Base-by-base conservation (phyloP, 2,797 vertebrate species). In the Eupleurogrammus muticus region DNA sequence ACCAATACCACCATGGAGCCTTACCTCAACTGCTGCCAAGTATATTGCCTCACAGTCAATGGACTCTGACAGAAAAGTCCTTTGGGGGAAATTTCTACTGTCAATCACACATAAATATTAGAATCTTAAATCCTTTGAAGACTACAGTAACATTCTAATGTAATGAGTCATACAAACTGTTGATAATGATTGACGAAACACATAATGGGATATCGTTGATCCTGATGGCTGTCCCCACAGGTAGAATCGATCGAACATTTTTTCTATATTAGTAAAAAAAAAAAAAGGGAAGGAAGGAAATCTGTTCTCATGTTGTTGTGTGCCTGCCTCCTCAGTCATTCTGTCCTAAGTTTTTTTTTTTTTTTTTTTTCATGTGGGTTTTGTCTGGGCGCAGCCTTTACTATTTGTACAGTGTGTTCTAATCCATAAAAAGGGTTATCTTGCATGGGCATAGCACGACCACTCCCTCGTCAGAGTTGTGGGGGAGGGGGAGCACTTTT, bases 361-460 rank as follows among this genome's bases (percentile, higher is more conserved):
- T n/a, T n/a, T n/a, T n/a, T n/a, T n/a, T n/a, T 44, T 17, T 58
- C 21, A 21, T 20, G 20, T 65, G 48, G 70, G 60, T 78, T 72
- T 75, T 68, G 57, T 67, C 40, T 54, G 21, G 9, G 9, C 47
- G 44, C 56, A 66, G 49, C 23, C 62, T 69, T 73, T 36, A 70
- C 51, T 56, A 47, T 80, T 73, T 70, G 68, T 48, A 75, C 57
- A 58, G 9, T 9, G 1, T 49, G 55, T 75, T 71, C 46, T 53
- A 46, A 66, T 69, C 70, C 71, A 70, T 69, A 58, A 58, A 75
- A 75, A 72, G 56, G 47, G 64, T 91, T 89, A 83, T 91, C 83
- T 92, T 51, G 44, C 28, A 50, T 32, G 8, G 52, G 58, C 79
- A 54, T 70, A 49, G 57, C 44, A 23, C 63, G 67, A 73, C 66